These are phyloP conservation scores for Ariolimax columbianus DNA, from an alignment of 2,888 invertebrate species.

Conservation along the genomic window DNA sequence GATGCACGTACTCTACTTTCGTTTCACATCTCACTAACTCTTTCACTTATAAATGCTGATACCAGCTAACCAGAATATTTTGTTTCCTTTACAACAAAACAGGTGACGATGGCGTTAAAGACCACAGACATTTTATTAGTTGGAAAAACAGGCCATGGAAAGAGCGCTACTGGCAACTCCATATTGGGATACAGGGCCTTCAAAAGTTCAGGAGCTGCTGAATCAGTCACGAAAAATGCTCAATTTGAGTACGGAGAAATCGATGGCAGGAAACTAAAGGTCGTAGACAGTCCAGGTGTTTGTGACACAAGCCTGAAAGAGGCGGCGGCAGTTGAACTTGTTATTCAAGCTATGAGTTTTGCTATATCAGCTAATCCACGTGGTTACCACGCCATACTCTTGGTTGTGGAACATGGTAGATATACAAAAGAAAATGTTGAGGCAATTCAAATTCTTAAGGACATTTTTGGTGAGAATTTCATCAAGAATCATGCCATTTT, in stretches of 20 bases:
- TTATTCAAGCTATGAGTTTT: conserved; percentile 12
- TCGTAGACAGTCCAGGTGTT: conserved; percentile 33
- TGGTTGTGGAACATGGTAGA: background rate
- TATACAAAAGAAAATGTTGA: conserved; percentile 27
- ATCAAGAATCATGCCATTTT: background rate
- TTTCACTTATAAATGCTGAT: too few species aligned
- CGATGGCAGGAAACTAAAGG: conserved; percentile 4
- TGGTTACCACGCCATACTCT: background rate
- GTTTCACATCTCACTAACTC: too few species aligned
- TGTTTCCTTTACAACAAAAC: too few species aligned
- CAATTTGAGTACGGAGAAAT: conserved; percentile 14
- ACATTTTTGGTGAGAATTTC: conserved; percentile 19
- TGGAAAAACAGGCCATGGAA: conserved; percentile 17
- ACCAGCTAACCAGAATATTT: too few species aligned
- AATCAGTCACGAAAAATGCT: background rate
- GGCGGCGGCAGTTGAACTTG: background rate
- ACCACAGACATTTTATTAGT: background rate
- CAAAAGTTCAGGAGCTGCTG: background rate
- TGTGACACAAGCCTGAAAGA: background rate
- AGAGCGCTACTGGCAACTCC: conserved; percentile 12
- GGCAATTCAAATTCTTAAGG: background rate
- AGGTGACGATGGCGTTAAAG: background rate
- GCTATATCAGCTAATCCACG: conserved; percentile 2
- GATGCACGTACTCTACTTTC: too few species aligned
- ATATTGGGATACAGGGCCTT: conserved; percentile 23